These are phyloP conservation scores for Salvelinus fontinalis DNA, from an alignment of 2,113 vertebrate genomes.

Conservation along the genomic window DNA sequence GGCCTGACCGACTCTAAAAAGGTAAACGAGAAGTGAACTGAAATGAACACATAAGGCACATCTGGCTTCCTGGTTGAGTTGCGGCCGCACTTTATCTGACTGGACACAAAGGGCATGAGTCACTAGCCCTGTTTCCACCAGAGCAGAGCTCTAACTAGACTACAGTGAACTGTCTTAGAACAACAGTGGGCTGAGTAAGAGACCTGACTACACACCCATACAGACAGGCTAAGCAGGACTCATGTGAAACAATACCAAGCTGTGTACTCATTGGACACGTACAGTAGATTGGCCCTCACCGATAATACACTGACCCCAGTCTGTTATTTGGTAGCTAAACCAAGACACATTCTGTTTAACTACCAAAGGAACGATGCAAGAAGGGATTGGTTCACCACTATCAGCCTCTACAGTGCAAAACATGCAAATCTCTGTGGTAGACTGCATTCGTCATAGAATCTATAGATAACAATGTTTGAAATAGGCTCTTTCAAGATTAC, in stretches of 20 bases:
- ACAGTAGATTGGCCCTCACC: constrained; percentile 27
- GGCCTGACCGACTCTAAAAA: constrained; percentile 17
- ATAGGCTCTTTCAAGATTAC: no score
- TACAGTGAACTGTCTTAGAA: constrained; percentile 22
- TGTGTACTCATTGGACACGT: constrained; percentile 5
- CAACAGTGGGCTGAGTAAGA: constrained; percentile 35
- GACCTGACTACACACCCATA: constrained; percentile 24
- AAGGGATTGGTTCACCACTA: constrained; percentile 55
- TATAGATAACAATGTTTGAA: no score
- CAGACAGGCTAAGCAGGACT: constrained; percentile 12
- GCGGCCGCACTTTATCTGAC: constrained; percentile 24
- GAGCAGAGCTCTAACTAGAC: constrained; percentile 18
- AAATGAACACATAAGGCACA: constrained; percentile 17
- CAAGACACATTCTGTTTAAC: constrained; percentile 40
- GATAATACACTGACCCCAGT: constrained; percentile 37
- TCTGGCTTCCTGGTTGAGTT: constrained; percentile 24
- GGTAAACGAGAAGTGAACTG: neutral
- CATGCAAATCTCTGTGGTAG: constrained; percentile 17
- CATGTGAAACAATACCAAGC: constrained; percentile 37
- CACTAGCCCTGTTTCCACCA: constrained; percentile 16
- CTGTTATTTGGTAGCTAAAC: neutral
- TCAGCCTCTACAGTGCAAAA: constrained; percentile 52
- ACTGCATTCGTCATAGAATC: no score
- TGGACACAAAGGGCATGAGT: constrained; percentile 28
- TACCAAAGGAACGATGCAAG: constrained; percentile 52